Conservation (phyloP, 2,113 vertebrate species). For the Syngnathus floridae region DNA sequence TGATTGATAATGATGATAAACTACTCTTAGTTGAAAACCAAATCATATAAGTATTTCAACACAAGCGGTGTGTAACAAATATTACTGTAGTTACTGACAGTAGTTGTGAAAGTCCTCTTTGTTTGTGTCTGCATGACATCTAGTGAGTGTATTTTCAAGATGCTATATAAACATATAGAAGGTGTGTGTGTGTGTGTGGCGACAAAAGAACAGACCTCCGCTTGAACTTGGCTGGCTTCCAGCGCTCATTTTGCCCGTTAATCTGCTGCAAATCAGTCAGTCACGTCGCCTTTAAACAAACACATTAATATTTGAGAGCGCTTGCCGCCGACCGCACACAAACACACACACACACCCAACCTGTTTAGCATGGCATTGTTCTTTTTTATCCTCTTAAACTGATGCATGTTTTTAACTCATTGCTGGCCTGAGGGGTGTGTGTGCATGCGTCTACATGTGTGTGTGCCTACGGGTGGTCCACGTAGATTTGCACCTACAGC, state of each 20-base stretch:
- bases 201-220: conserved; percentile 67
- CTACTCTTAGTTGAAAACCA: background rate
- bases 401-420: background rate
- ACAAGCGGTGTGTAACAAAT: too few species aligned
- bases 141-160: too few species aligned
- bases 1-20: background rate
- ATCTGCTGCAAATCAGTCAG: conserved; percentile 87
- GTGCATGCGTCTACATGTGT: background rate
- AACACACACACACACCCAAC: conserved; percentile 2
- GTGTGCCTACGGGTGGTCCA: background rate
- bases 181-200: background rate
- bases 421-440: conserved; percentile 4
- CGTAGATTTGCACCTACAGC: background rate
- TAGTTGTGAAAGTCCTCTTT: too few species aligned
- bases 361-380: conserved; percentile 5
- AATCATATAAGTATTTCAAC: too few species aligned
- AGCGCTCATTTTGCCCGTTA: conserved; percentile 75
- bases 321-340: background rate
- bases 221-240: conserved; percentile 82
- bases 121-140: too few species aligned
- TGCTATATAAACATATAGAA: background rate
- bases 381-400: conserved; percentile 4
- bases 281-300: conserved; percentile 53
- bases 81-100: too few species aligned
- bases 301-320: conserved; percentile 48